These are phyloP conservation scores for Zoroaster sp. DNA, from an alignment of 53 echinoderm and acorn worm species.

Conservation along the genomic window DNA sequence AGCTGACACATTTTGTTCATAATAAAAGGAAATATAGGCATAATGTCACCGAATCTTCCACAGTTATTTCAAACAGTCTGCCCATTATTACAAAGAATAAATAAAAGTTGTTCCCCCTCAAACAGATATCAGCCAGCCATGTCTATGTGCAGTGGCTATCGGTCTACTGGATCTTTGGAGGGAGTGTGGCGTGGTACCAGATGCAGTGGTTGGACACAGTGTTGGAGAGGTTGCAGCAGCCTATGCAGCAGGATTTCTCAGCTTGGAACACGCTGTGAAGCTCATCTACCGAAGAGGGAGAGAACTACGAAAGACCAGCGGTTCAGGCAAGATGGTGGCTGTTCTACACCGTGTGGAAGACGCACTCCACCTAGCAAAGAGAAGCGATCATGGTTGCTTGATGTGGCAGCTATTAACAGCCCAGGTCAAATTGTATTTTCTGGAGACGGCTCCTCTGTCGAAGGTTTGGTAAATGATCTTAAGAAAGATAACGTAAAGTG, in stretches of 20 bases:
- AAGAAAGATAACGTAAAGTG: slow-evolving; percentile 27
- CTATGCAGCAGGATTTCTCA: slow-evolving; percentile 61
- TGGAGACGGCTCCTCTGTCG: slow-evolving; percentile 16
- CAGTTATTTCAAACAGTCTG: too few relatives aligned
- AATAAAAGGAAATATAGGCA: neutral
- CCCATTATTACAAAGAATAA: too few relatives aligned
- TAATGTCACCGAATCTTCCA: neutral
- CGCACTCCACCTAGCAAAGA: slow-evolving; percentile 1
- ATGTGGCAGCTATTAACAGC: slow-evolving; percentile 68
- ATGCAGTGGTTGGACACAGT: slow-evolving; percentile 67
- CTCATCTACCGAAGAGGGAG: slow-evolving; percentile 60
- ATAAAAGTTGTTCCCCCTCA: neutral
- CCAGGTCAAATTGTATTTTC: slow-evolving; percentile 67
- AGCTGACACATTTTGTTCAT: too few relatives aligned
- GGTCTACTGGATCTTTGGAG: slow-evolving; percentile 65
- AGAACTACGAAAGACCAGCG: slow-evolving; percentile 55
- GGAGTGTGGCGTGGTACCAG: slow-evolving; percentile 42
- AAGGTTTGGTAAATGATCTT: slow-evolving; percentile 36
- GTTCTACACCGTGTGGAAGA: slow-evolving; percentile 47
- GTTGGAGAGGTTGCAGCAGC: slow-evolving; percentile 76
- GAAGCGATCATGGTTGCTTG: slow-evolving; percentile 14
- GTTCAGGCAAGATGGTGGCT: slow-evolving; percentile 74
- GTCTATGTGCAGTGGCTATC: slow-evolving; percentile 50
- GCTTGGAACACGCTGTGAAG: slow-evolving; percentile 38
- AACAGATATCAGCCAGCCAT: slow-evolving; percentile 69